Base-by-base conservation (phyloP, 2,113 vertebrate species). In the Hydrolagus affinis region DNA sequence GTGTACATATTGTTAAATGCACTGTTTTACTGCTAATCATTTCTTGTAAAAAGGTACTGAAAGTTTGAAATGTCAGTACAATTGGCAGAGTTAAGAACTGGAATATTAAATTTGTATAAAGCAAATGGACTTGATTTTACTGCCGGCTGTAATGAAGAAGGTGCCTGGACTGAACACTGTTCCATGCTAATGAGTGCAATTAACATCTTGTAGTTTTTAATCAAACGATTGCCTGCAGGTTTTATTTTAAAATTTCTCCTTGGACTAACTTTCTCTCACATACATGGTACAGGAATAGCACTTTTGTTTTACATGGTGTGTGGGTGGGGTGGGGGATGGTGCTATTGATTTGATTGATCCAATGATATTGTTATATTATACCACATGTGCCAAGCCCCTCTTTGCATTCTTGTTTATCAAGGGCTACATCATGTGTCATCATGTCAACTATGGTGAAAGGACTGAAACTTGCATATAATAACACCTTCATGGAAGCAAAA, bases 401-500 rank as follows among this genome's bases (percentile, higher is more conserved):
- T 75, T 44, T 28, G 12, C 12, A 12, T 83, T 30, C 15, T 32
- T 30, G 78, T 83, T 17, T 28, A 8, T 28, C 59, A 30, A 80
- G 77, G 59, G 60, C 78, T 83, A 32, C 62, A 83, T 83, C 78
- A 66, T 83, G 78, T 66, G 32, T 66, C 62, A 83, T 44, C 14
- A 68, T 83, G 25, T 32, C 30, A 83, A 83, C 30, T 83, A 60
- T 83, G 78, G 62, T 30, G 12, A 80, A 19, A 32, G 8, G 62
- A 21, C 62, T 83, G 19, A 60, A 83, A 32, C 78, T 17, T 28
- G 15, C 28, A 30, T 83, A 75, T 83, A n/a, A 66, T 68, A 66
- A 32, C 7, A 56, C 17, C 25, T 66, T 83, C 57, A 62, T 78
- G 60, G 62, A 44, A 44, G 44, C 44, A 64, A 62, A 62, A 62